A percentile compares a stretch with the other conserved stretches of the same genome.
Conservation (phyloP, 2,113 vertebrate species). For the Anoplopoma fimbria region DNA sequence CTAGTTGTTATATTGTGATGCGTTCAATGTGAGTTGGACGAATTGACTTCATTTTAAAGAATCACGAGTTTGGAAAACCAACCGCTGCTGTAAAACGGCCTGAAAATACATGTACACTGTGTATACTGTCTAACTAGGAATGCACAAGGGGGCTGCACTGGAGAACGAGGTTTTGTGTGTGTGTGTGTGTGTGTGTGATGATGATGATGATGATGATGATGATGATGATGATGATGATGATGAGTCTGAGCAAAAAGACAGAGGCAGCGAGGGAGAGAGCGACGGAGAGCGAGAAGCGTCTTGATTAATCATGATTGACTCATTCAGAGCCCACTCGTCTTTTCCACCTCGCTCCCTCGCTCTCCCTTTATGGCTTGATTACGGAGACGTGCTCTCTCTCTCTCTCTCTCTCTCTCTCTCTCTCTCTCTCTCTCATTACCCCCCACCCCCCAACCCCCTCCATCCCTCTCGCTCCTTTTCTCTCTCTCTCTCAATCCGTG, state of each 20-base stretch:
- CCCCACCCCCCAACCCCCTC: conserved; percentile 50
- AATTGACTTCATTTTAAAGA: background rate
- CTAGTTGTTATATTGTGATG: background rate
- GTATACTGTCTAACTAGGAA: conserved; percentile 9
- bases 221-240: conserved; percentile 48
- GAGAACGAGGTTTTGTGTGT: conserved; percentile 7
- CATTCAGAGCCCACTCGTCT: conserved; percentile 79
- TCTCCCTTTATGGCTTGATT: conserved; percentile 77
- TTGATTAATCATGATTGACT: conserved; percentile 87
- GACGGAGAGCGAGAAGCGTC: conserved; percentile 68
- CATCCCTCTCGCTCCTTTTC: conserved; percentile 40
- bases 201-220: conserved; percentile 59
- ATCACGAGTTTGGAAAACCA: background rate
- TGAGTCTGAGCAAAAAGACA: conserved; percentile 57
- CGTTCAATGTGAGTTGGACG: background rate
- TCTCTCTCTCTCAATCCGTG: conserved; percentile 32
- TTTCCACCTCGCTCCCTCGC: conserved; percentile 63
- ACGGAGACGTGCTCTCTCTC: conserved; percentile 71
- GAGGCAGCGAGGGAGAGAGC: conserved; percentile 33
- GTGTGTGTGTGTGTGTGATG: background rate
- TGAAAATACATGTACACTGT: background rate
- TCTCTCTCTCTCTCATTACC: conserved; percentile 67
- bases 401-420: conserved; percentile 55
- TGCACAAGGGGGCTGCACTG: conserved; percentile 1
- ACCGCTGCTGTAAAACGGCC: background rate